phyloP scores from a whole-genome alignment of 1,140 invertebrate genomes.

The Diachasmimorpha longicaudata region DNA sequence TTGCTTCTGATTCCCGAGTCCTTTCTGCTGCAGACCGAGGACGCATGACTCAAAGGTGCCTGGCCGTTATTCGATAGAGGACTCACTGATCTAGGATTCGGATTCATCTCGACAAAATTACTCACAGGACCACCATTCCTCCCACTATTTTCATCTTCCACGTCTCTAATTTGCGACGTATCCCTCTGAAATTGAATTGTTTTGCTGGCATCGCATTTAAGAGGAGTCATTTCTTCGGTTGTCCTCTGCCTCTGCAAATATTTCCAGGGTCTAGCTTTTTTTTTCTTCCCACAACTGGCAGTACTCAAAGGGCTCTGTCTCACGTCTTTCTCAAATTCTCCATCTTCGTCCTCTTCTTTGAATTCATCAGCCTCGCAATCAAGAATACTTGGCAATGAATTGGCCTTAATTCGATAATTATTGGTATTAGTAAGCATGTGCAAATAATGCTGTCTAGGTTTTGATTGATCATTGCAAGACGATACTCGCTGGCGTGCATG shows the following conservation, averaged over 20 bases:
- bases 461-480: conserved; percentile 54
- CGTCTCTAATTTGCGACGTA: conserved; percentile 24
- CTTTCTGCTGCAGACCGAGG: conserved; percentile 81
- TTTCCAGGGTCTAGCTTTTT: conserved; percentile 52
- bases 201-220: conserved; percentile 40
- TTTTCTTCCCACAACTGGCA: conserved; percentile 59
- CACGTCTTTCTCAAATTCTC: conserved; percentile 59
- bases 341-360: conserved; percentile 51
- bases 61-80: conserved; percentile 52
- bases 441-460: conserved; percentile 53
- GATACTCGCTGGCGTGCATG: conserved; percentile 49
- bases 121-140: conserved; percentile 14
- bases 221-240: conserved; percentile 55
- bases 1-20: conserved; percentile 87
- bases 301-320: conserved; percentile 68
- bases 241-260: conserved; percentile 57
- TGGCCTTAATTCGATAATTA: conserved; percentile 73
- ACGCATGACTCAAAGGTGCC: conserved; percentile 73
- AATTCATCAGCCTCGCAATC: conserved; percentile 71
- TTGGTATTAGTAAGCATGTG: conserved; percentile 62
- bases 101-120: conserved; percentile 57
- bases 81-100: conserved; percentile 56
- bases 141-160: conserved; percentile 42
- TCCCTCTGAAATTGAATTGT: not conserved
- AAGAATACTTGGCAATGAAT: conserved; percentile 78